Conservation (phyloP, 2,797 vertebrate genomes). For the Xiphophorus birchmanni region DNA sequence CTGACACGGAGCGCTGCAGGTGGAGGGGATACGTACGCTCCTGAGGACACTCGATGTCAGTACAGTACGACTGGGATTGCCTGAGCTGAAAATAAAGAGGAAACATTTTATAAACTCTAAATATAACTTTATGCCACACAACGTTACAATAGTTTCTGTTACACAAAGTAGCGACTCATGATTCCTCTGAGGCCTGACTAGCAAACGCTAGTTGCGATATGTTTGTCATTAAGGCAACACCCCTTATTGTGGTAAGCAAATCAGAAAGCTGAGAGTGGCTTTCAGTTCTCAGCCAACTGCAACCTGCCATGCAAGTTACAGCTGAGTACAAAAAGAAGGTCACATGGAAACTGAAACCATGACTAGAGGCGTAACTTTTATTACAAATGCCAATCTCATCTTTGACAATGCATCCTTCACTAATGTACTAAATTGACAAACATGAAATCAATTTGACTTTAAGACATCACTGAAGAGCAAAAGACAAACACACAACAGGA, state of each 20-base stretch:
- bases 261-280: constrained; percentile 11
- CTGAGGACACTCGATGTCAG: constrained; percentile 81
- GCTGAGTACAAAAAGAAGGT: constrained; percentile 39
- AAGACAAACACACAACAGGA: constrained; percentile 68
- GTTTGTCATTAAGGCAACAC: constrained; percentile 27
- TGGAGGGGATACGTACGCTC: constrained; percentile 74
- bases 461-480: constrained; percentile 14
- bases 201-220: constrained; percentile 2
- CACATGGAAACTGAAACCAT: constrained; percentile 18
- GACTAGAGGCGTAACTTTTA: neutral
- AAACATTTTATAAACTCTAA: constrained; percentile 2
- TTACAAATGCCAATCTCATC: neutral
- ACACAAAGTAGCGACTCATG: neutral
- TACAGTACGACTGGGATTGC: constrained; percentile 95
- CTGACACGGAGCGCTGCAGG: neutral
- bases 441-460: neutral
- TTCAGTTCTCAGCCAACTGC: constrained; percentile 26
- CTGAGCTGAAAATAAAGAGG: constrained; percentile 84
- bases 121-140: neutral
- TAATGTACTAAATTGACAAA: neutral
- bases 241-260: constrained; percentile 32
- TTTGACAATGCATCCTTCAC: neutral
- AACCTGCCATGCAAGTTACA: constrained; percentile 43
- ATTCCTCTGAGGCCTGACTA: neutral
- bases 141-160: neutral